Evolutionary conservation across 2,113 vertebrate species (phyloP).

Genomic region (Cyrtonyx montezumae): DNA sequence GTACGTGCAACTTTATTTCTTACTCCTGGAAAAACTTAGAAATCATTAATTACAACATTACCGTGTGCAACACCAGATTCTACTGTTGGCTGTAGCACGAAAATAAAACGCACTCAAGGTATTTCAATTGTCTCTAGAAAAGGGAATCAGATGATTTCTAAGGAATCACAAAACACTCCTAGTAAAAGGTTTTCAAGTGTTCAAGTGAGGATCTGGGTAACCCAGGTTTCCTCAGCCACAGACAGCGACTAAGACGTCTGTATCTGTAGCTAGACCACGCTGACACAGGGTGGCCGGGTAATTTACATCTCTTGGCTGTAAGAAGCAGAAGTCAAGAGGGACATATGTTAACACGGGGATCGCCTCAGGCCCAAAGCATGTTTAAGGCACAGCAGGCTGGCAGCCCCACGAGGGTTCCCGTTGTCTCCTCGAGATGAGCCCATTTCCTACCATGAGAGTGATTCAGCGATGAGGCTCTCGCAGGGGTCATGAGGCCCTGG

Average conservation of each 20-base stretch:
- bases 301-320: background rate
- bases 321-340: background rate
- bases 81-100: background rate
- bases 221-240: background rate
- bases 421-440: background rate
- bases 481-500: background rate
- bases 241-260: background rate
- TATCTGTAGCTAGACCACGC: background rate
- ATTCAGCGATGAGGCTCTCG: background rate
- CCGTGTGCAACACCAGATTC: background rate
- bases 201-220: background rate
- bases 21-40: background rate
- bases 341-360: fast-evolving
- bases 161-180: background rate
- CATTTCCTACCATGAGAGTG: fast-evolving
- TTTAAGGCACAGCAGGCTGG: background rate
- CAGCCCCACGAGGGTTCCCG: background rate
- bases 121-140: background rate
- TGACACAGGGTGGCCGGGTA: background rate
- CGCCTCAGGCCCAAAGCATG: background rate
- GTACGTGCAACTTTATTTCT: background rate
- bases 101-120: background rate
- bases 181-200: background rate
- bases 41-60: background rate
- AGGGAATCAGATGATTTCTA: background rate